phyloP scores from a whole-genome alignment of 2,888 invertebrate species.

The Yponomeuta malinellus region DNA sequence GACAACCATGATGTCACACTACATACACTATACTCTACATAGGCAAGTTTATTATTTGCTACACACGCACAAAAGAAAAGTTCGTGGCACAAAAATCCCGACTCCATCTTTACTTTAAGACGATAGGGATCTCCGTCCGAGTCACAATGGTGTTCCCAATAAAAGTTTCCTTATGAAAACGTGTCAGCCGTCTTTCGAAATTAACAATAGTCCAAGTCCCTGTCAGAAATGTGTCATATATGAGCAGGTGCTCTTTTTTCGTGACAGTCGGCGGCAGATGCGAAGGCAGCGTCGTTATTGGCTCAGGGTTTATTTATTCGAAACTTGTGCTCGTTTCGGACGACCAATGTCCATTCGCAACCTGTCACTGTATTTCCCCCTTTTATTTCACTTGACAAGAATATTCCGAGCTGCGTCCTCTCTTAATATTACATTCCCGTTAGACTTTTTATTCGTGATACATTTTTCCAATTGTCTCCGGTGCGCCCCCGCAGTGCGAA shows the following conservation, averaged over 20 bases:
- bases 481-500: slow-evolving; percentile 57
- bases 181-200: slow-evolving; percentile 28
- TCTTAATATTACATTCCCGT: slow-evolving; percentile 72
- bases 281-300: slow-evolving; percentile 61
- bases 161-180: slow-evolving; percentile 26
- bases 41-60: background rate
- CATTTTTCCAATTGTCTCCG: slow-evolving; percentile 39
- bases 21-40: background rate
- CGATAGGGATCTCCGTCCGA: slow-evolving; percentile 11
- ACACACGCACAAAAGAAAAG: background rate
- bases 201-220: slow-evolving; percentile 48
- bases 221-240: slow-evolving; percentile 56
- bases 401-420: slow-evolving; percentile 63
- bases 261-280: slow-evolving; percentile 45
- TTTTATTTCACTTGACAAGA: slow-evolving; percentile 74
- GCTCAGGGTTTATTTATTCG: slow-evolving; percentile 67
- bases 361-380: slow-evolving; percentile 70
- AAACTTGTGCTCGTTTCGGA: slow-evolving; percentile 57
- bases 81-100: slow-evolving; percentile 9
- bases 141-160: slow-evolving; percentile 24
- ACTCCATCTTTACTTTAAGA: slow-evolving; percentile 9
- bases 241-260: slow-evolving; percentile 47
- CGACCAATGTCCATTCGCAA: slow-evolving; percentile 69
- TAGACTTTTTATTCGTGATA: slow-evolving; percentile 51
- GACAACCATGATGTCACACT: background rate